Conservation (phyloP, 2,888 invertebrate species). For the Oscheius myriophilus region DNA sequence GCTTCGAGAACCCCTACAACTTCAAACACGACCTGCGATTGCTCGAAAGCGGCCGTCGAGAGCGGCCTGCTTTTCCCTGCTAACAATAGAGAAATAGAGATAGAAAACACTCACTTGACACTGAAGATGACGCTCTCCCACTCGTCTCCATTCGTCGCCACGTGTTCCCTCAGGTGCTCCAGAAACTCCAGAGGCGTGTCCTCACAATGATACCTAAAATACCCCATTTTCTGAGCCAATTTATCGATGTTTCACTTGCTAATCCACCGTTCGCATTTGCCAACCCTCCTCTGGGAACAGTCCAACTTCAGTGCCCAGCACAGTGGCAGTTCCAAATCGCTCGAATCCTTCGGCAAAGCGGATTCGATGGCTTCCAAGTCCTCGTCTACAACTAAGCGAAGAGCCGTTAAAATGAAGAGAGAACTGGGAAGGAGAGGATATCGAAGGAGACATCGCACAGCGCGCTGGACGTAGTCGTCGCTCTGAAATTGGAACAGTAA, state of each 20-base stretch:
- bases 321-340: background rate
- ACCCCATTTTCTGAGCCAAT: background rate
- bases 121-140: slow-evolving; percentile 7
- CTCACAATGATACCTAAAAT: background rate
- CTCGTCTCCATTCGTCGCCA: background rate
- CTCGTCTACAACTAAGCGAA: background rate
- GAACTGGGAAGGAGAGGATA: too few species aligned
- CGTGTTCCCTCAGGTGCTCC: background rate
- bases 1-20: too few species aligned
- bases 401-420: too few species aligned
- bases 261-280: slow-evolving; percentile 2
- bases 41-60: background rate
- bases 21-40: too few species aligned
- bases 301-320: slow-evolving; percentile 4
- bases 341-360: background rate
- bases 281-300: background rate
- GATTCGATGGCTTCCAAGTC: too few species aligned
- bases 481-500: too few species aligned
- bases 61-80: background rate
- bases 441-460: too few species aligned
- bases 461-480: too few species aligned
- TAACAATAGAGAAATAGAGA: background rate
- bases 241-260: background rate
- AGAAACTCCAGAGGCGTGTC: slow-evolving; percentile 8
- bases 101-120: slow-evolving; percentile 7